These are phyloP conservation scores for Epizoanthus stellaris DNA, from an alignment of 92 coral and sea anemone genomes.

Conservation along the genomic window DNA sequence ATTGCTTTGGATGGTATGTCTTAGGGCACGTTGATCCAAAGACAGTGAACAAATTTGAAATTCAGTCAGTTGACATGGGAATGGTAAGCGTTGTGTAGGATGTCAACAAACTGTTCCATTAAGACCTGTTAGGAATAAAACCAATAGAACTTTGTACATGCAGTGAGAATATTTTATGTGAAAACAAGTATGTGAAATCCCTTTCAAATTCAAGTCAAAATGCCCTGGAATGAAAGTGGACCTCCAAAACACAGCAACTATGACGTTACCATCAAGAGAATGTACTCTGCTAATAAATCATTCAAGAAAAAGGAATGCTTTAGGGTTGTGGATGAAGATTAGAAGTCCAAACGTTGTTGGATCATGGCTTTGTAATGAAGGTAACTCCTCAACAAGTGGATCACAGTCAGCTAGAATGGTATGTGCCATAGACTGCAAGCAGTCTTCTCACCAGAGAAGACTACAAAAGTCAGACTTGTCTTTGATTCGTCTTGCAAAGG, in stretches of 20 bases:
- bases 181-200: constrained; percentile 67
- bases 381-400: constrained; percentile 46
- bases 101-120: too few species aligned
- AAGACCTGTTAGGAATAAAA: constrained; percentile 45
- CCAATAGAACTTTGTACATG: constrained; percentile 78
- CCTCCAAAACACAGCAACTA: constrained; percentile 71
- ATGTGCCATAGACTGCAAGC: constrained; percentile 56
- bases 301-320: constrained; percentile 38
- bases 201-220: constrained; percentile 53
- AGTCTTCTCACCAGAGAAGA: constrained; percentile 58
- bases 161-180: constrained; percentile 44
- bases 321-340: constrained; percentile 30
- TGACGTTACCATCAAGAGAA: constrained; percentile 63
- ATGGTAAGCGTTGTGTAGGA: too few species aligned
- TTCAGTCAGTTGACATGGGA: too few species aligned
- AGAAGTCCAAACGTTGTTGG: constrained; percentile 36
- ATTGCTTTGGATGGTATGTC: too few species aligned
- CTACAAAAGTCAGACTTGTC: constrained; percentile 58
- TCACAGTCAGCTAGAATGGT: constrained; percentile 52
- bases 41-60: too few species aligned
- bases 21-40: too few species aligned
- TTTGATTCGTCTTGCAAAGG: constrained; percentile 58
- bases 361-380: constrained; percentile 48
- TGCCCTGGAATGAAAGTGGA: constrained; percentile 64
- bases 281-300: constrained; percentile 24